These are phyloP conservation scores for Falcaria lacertinaria DNA, from an alignment of 2,888 invertebrate genomes.

Conservation along the genomic window DNA sequence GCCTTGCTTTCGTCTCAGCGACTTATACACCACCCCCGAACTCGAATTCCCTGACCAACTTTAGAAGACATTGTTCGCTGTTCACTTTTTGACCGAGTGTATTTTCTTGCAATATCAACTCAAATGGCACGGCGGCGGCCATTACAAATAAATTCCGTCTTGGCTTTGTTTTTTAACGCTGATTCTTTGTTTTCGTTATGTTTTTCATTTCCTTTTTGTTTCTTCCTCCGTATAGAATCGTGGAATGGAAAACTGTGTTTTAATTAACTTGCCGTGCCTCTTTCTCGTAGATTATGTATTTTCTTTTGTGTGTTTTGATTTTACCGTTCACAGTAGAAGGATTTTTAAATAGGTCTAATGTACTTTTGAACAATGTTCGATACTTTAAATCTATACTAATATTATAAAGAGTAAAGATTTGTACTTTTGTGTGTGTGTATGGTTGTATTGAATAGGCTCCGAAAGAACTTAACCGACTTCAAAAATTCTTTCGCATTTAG, in stretches of 20 bases:
- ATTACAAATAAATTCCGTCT: constrained; percentile 65
- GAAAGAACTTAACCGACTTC: too few relatives aligned
- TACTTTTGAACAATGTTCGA: too few relatives aligned
- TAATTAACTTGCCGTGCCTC: constrained; percentile 11
- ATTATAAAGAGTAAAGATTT: too few relatives aligned
- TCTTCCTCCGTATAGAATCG: constrained; percentile 6
- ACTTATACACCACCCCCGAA: constrained; percentile 34
- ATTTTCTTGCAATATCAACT: constrained; percentile 64
- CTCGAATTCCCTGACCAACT: constrained; percentile 28
- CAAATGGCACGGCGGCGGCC: constrained; percentile 57
- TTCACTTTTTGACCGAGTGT: constrained; percentile 47
- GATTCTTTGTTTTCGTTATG: constrained; percentile 42
- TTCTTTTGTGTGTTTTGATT: too few relatives aligned
- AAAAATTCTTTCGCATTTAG: too few relatives aligned
- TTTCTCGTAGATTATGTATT: too few relatives aligned
- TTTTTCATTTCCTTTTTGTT: constrained; percentile 22
- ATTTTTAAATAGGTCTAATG: too few relatives aligned
- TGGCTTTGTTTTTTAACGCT: constrained; percentile 57
- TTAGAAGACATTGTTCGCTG: constrained; percentile 25
- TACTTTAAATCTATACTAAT: too few relatives aligned
- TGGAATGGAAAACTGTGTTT: constrained; percentile 11
- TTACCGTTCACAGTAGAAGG: too few relatives aligned
- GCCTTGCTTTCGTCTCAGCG: constrained; percentile 21
- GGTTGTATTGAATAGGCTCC: too few relatives aligned
- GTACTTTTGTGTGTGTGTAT: too few relatives aligned